phyloP scores from a whole-genome alignment of 2,113 vertebrate species.

The Albula glossodonta region DNA sequence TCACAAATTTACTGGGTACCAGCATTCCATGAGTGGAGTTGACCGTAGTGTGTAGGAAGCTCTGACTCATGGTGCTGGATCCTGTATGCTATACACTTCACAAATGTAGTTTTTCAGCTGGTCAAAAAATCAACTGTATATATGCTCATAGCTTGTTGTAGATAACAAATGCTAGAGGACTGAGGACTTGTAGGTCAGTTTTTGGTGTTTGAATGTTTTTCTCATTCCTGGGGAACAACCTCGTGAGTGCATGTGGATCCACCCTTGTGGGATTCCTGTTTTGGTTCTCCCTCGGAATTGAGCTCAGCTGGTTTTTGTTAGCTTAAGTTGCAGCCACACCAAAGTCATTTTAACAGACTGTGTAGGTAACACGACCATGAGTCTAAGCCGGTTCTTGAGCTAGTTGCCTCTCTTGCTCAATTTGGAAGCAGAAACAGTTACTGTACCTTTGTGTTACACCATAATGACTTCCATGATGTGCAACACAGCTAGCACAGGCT shows the following conservation, averaged over 20 bases:
- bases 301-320: constrained; percentile 35
- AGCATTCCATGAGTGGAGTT: background rate
- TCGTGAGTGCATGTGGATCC: background rate
- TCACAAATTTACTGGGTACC: background rate
- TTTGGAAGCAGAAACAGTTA: too few species aligned
- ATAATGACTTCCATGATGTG: too few species aligned
- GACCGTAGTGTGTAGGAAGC: too few species aligned
- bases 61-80: too few species aligned
- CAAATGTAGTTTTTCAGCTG: background rate
- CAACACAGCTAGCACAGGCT: too few species aligned
- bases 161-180: background rate
- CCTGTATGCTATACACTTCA: background rate
- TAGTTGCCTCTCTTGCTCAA: background rate
- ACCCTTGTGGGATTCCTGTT: background rate
- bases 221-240: background rate
- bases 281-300: constrained; percentile 16
- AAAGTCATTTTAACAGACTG: background rate
- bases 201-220: background rate
- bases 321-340: background rate
- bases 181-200: background rate
- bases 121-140: background rate
- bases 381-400: constrained; percentile 20
- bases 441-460: too few species aligned
- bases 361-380: background rate
- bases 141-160: background rate